These are phyloP conservation scores for Phengaris arion DNA, from an alignment of 2,888 invertebrate species.

Conservation along the genomic window DNA sequence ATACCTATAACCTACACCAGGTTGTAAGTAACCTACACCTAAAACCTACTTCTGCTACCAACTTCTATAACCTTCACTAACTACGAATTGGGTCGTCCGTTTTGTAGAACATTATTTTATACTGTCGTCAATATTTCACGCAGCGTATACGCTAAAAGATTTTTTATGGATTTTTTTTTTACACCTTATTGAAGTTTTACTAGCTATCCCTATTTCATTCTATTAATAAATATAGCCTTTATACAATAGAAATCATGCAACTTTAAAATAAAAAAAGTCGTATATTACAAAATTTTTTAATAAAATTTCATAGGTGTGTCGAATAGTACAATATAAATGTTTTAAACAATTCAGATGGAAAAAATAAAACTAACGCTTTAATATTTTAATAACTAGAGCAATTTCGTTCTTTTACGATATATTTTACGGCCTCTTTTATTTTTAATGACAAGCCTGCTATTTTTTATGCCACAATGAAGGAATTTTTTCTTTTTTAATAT, in stretches of 20 bases:
- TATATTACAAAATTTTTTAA: not conserved
- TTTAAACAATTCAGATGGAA: slow-evolving; percentile 3
- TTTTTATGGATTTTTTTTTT: too few relatives aligned
- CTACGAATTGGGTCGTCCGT: too few relatives aligned
- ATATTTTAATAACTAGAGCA: not conserved
- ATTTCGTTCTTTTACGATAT: slow-evolving; percentile 9
- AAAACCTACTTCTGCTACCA: too few relatives aligned
- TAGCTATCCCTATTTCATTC: too few relatives aligned
- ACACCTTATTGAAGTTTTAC: too few relatives aligned
- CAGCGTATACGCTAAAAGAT: too few relatives aligned
- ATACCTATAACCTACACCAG: too few relatives aligned
- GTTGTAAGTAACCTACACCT: too few relatives aligned
- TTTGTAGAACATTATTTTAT: too few relatives aligned
- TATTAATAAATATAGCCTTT: too few relatives aligned
- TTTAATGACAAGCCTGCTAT: not conserved
- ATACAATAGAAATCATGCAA: not conserved
- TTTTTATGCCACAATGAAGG: not conserved
- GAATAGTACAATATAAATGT: not conserved
- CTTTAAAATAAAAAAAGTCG: not conserved
- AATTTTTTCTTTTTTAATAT: not conserved
- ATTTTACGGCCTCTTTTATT: slow-evolving; percentile 15
- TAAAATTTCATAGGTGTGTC: not conserved
- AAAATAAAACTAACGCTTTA: slow-evolving; percentile 6
- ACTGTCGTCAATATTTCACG: too few relatives aligned
- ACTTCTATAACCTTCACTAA: too few relatives aligned